A percentile compares a stretch with the other conserved stretches of the same genome.
Conservation (phyloP, 2,797 vertebrate species). For the Dromococcyx pavoninus region DNA sequence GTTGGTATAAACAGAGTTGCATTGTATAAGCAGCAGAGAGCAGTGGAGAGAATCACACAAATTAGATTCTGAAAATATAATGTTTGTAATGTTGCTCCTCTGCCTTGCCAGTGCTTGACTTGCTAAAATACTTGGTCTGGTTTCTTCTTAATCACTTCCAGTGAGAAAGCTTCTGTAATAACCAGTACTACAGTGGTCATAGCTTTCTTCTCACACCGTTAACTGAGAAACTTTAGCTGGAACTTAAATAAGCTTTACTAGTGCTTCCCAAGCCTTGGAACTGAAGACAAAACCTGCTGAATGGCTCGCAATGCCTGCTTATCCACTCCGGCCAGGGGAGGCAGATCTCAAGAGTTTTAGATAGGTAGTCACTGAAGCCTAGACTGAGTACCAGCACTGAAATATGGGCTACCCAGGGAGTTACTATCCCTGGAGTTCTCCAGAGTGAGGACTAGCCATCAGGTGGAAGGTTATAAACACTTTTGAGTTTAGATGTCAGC, state of each 20-base stretch:
- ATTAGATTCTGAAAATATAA: not conserved
- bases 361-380: not conserved
- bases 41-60: not conserved
- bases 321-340: not conserved
- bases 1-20: not conserved
- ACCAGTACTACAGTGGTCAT: too few species aligned
- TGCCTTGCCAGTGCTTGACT: not conserved
- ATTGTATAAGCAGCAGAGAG: not conserved
- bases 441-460: not conserved
- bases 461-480: not conserved
- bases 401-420: not conserved
- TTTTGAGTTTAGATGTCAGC: not conserved
- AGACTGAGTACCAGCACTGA: not conserved
- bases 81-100: not conserved
- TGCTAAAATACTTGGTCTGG: not conserved
- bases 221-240: not conserved
- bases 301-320: accelerated
- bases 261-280: not conserved
- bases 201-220: not conserved
- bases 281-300: not conserved
- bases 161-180: not conserved
- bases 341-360: not conserved
- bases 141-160: not conserved
- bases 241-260: not conserved
- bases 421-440: not conserved